Evolutionary conservation across 64 coral and sea anemone genomes (phyloP), one percentile per base, ranked within the genome.

Genomic region (Anthopleura sola): DNA sequence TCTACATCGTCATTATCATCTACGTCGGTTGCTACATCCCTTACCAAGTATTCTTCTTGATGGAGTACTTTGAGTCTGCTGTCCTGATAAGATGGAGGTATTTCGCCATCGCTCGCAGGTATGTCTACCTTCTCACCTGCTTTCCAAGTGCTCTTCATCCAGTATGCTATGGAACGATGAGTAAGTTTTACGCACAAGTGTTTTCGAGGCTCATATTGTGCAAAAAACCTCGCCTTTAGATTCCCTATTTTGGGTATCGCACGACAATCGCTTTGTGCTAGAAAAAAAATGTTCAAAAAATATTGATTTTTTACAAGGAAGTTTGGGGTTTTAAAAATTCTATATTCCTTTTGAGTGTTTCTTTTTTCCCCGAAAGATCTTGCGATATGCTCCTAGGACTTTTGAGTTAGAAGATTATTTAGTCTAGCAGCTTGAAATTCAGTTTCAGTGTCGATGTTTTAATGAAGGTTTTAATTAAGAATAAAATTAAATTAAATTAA

Each of bases 101-200:
- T 74, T 69, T 64, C 2, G 55, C 38, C 14, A 79, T 96, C 39
- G 39, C 89, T 31, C 83, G 84, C 21, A 75, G 69, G 19, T 96
- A 96, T 78, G 79, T 91, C 18, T 60, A 90, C 49, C 83, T 88
- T 38, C 17, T 96, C 2, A 90, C 87, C 29, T 82, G 91, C 53
- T 82, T 92, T 23, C 94, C 94, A 1, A 88, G 90, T 50, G 94
- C 90, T 28, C 26, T 96, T 2, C 94, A 96, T 83, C 94, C 94
- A 6, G 55, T 96, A 8, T 96, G 94, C n/a, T 96, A 96, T 84
- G 94, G 94, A 58, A 96, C 94, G 1, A 96, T 96, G 94, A 92
- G 75, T 85, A 68, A 68, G 6, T 90, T 86, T 77, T 90, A 90
- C 60, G 82, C 86, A 0, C 88, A 55, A 44, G 82, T 82, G 10